These are phyloP conservation scores for Cheiracanthium punctorium DNA, from an alignment of 2,888 invertebrate species.

Conservation along the genomic window DNA sequence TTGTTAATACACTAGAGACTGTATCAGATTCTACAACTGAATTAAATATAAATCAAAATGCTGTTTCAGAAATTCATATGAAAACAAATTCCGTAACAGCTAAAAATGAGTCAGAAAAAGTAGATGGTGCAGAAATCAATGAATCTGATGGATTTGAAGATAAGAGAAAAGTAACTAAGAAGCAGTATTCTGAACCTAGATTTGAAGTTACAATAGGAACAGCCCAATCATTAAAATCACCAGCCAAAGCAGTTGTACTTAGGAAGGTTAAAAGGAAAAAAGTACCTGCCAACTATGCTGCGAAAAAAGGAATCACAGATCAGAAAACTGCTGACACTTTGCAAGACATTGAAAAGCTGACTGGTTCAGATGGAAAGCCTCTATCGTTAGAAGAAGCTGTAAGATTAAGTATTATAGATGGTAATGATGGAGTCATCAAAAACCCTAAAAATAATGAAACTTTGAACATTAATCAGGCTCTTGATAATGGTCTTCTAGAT, in stretches of 20 bases:
- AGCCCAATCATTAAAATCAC: constrained; percentile 80
- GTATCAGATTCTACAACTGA: background rate
- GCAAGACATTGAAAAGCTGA: constrained; percentile 78
- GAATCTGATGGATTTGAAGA: constrained; percentile 33
- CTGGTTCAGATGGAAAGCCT: constrained; percentile 78
- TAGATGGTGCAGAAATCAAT: background rate
- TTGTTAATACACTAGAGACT: constrained; percentile 19
- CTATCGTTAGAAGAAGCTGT: constrained; percentile 87
- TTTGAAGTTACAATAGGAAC: constrained; percentile 82
- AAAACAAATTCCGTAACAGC: background rate
- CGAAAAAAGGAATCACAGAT: constrained; percentile 87
- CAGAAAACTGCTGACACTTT: constrained; percentile 84
- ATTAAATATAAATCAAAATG: background rate
- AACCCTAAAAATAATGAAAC: constrained; percentile 89
- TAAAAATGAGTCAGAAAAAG: background rate
- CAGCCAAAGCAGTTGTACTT: constrained; percentile 81
- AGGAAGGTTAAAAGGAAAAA: constrained; percentile 88
- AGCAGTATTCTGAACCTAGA: constrained; percentile 79
- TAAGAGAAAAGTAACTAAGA: constrained; percentile 25
- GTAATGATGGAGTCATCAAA: constrained; percentile 84
- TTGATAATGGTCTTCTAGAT: constrained; percentile 88
- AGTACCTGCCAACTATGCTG: constrained; percentile 84
- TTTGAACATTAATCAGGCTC: constrained; percentile 88
- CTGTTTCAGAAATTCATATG: too few species aligned
- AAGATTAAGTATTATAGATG: constrained; percentile 83